Conservation (phyloP, 2,888 invertebrate species). For the Cryptus armator region DNA sequence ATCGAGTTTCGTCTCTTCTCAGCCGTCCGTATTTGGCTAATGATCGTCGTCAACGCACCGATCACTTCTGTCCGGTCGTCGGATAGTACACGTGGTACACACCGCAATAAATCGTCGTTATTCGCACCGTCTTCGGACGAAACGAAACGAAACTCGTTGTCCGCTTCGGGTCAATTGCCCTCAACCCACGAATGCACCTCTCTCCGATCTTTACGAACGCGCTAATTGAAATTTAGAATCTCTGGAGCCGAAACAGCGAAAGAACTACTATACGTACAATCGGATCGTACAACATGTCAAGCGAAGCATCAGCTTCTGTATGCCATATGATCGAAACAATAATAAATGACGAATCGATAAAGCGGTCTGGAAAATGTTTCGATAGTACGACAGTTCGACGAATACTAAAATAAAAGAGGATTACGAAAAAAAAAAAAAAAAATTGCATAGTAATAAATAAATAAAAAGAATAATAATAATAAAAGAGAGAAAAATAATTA, state of each 20-base stretch:
- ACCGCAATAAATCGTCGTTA: conserved; percentile 45
- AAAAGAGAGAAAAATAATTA: too few relatives aligned
- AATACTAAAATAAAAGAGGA: too few relatives aligned
- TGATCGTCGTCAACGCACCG: conserved; percentile 41
- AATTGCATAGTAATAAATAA: too few relatives aligned
- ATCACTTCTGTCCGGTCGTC: conserved; percentile 7
- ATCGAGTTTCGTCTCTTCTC: conserved; percentile 42
- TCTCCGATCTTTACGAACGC: conserved; percentile 20
- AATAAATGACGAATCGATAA: too few relatives aligned
- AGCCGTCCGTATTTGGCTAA: conserved; percentile 47
- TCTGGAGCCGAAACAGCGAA: conserved; percentile 30
- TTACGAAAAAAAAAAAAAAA: too few relatives aligned
- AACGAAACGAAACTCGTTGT: neutral
- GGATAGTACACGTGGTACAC: neutral
- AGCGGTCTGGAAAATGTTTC: too few relatives aligned
- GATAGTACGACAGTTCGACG: too few relatives aligned
- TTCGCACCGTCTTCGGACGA: neutral
- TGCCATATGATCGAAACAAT: neutral
- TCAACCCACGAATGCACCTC: neutral
- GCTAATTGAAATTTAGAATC: conserved; percentile 40
- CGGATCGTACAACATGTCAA: neutral
- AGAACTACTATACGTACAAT: neutral
- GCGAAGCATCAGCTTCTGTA: neutral
- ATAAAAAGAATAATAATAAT: too few relatives aligned
- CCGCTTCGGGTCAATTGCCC: conserved; percentile 5